Evolutionary conservation across 2,888 invertebrate species (phyloP), one percentile per base, ranked within the genome.

Genomic region (Tuberolachnus salignus): DNA sequence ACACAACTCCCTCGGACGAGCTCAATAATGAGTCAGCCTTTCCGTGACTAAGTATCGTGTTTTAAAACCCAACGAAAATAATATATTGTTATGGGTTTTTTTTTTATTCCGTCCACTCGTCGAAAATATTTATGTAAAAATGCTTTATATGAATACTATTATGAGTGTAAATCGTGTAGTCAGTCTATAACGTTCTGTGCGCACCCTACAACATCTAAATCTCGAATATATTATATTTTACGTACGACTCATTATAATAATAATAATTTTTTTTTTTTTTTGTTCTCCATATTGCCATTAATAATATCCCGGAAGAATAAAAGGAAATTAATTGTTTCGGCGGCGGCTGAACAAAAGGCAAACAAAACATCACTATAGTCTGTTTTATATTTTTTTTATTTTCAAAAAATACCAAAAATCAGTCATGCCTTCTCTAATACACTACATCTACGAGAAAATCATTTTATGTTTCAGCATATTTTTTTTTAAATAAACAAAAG

Each of bases 11-110:
- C 73, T 44, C 16, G 63, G 63, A 53, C 49, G 53, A 64, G 26
- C 61, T 73, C 72, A 63, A 74, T n/a, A n/a, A n/a, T 74, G 73
- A 74, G 73, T 74, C 73, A 74, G 64, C 73, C 42, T 53, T 64
- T 74, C 64, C 53, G 42, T 64, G 73, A 73, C 73, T 51, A 26
- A 26, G 6, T 66, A 74, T 64, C 42, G 23, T 53, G 53, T 53
- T 74, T 2, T 44, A 53, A 63, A 73, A 73, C 53, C 63, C 53
- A 74, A 53, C 42, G 42, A 42, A 63, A 42, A 53, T 64, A 64
- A 74, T 53, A 42, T 63, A 63, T 34, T 34, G 6, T 34, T 6
- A 34, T 34, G 6, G 3, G 3, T 34, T 4, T 51, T 11, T 42
- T 3, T 74, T 73, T 63, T 73, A 16, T 9, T 51, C 42, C 64